Conservation (phyloP, 2,113 vertebrate species). For the Laticauda laticaudata region DNA sequence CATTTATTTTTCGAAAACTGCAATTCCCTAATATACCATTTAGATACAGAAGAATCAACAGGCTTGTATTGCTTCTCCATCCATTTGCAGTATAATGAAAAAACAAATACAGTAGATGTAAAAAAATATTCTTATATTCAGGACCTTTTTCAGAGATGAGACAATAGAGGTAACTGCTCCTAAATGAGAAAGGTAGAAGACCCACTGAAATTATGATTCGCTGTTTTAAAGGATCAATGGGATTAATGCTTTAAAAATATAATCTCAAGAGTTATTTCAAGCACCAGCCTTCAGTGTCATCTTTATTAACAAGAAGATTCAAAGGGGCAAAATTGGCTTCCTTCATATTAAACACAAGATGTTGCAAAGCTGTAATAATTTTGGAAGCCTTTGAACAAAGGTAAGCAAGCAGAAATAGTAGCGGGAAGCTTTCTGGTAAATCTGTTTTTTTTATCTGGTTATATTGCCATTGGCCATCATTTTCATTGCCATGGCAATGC, state of each 20-base stretch:
- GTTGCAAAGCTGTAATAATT: not conserved
- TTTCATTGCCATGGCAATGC: not conserved
- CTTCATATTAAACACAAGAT: not conserved
- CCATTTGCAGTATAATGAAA: not conserved
- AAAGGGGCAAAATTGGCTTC: not conserved
- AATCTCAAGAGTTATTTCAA: not conserved
- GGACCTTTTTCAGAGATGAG: not conserved
- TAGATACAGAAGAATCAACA: not conserved
- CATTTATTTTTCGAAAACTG: not conserved
- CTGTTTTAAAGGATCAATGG: not conserved
- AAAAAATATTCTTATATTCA: not conserved
- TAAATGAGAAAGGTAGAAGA: not conserved
- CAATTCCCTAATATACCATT: not conserved
- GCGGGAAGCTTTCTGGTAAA: not conserved
- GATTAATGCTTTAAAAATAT: not conserved
- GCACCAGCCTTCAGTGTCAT: not conserved
- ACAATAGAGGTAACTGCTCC: not conserved
- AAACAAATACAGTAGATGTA: not conserved
- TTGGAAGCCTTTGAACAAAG: not conserved
- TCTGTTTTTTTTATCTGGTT: not conserved
- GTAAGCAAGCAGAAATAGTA: not conserved
- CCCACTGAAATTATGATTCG: not conserved
- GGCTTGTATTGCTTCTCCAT: not conserved
- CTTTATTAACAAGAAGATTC: not conserved
- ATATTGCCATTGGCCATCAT: not conserved